Base-by-base conservation (phyloP, 2,113 vertebrate species). In the Muntiacus muntjak region DNA sequence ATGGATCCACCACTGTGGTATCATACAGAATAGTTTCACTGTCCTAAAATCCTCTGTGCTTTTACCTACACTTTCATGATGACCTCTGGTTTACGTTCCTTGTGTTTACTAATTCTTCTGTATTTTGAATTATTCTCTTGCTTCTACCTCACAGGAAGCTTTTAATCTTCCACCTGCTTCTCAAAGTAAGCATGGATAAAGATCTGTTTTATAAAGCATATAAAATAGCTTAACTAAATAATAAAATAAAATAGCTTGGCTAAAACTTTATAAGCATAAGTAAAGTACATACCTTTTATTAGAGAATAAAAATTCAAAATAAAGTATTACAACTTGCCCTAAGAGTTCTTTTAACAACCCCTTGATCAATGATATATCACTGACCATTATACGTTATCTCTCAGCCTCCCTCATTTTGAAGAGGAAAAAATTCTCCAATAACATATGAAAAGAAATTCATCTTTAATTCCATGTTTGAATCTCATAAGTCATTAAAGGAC, bases 21-120 rank as follows among this genome's bases (percentile, higher is more conserved):
- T 19, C 12, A 6, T 54, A 17, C 0, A 13, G 14, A 54, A 0
- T 76, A 14, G n/a, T 12, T 87, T 45, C 0, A 19, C 4, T 43
- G 57, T 21, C 6, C 23, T 82, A 15, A 89, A 36, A 67, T 36
- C 0, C 0, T 64, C 21, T 45, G 15, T 82, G 21, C 11, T 89
- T 4, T 47, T n/a, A 82, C 50, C 15, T 30, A 84, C 21, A 21
- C 9, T 95, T 43, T 55, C 30, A 45, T 45, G 67, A 55, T 86
- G 0, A 36, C 1, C 6, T 54, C 81, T 54, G 15, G 13, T 43
- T 78, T 6, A 2, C 3, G 25, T 1, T 58, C 0, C 16, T 40
- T 33, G 26, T 17, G 43, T 50, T 43, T 78, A 45, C 11, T 85
- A 11, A 79, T 64, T 30, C 64, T 16, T 21, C 43, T 78, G 10